Base-by-base conservation (phyloP, 2,888 invertebrate genomes). In the Stenichneumon culpator region DNA sequence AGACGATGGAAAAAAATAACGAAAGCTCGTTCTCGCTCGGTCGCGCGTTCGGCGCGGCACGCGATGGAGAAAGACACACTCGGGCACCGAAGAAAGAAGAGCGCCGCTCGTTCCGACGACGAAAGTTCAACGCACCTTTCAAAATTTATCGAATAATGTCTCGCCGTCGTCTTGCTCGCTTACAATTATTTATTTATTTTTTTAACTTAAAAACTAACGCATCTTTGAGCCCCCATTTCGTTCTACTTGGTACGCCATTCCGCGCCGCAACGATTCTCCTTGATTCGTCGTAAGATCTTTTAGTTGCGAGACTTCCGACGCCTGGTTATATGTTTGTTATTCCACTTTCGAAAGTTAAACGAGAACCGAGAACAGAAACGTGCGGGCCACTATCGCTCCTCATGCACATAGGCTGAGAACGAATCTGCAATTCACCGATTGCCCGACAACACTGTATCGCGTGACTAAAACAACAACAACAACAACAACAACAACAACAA, bases 51-150 rank as follows among this genome's bases (percentile, higher is more conserved):
- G 86, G 82, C 72, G 87, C 85, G 67, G 57, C 39, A n/a, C 39
- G 60, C 39, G 63, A 72, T 68, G 70, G 36, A 57, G 67, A 72
- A 47, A 47, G 73, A 32, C 11, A 79, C 75, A 44, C 54, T n/a
- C 39, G 57, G 16, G 47, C 47, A 57, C 36, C 28, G 32, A 77
- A 77, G 47, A 77, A 69, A 67, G 52, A 75, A 67, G 74, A 50
- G 32, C 65, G 32, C 32, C 28, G 63, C 4, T 1, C 44, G 47
- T 32, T 32, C 16, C 32, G 39, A 9, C 68, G 57, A 47, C 57
- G 86, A 72, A 85, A 78, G 89, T 91, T 89, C 90, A 88, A 90
- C 87, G 90, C 79, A 87, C 89, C 82, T 87, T 36, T 22, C 5
- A 36, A 22, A 68, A 16, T 54, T 9, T 25, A 19, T 63, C 74